phyloP scores from a whole-genome alignment of 53 echinoderm and acorn worm genomes.

The Henricia sp. region DNA sequence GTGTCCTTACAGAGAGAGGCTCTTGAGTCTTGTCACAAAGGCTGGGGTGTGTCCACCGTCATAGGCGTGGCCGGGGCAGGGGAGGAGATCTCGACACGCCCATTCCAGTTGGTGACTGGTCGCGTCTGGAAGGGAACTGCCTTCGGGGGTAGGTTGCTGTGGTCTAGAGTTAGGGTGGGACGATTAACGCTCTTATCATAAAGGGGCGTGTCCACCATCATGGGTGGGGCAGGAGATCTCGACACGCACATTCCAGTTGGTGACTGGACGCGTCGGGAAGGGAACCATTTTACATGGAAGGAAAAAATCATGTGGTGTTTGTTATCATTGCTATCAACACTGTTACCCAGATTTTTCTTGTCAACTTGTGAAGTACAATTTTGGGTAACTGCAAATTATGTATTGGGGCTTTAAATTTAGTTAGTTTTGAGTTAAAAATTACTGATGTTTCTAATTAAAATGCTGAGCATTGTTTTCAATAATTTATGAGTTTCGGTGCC shows the following conservation, averaged over 20 bases:
- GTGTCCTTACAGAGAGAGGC: slow-evolving; percentile 88
- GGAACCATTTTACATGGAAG: slow-evolving; percentile 96
- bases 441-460: too few species aligned
- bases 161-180: too few species aligned
- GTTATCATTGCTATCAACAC: too few species aligned
- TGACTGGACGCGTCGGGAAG: slow-evolving; percentile 93
- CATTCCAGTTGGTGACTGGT: slow-evolving; percentile 98
- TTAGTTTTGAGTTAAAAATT: slow-evolving; percentile 65
- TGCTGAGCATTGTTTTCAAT: too few species aligned
- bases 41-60: slow-evolving; percentile 99
- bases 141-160: slow-evolving; percentile 90
- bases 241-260: slow-evolving; percentile 92
- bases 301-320: too few species aligned
- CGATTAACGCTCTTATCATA: too few species aligned
- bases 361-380: too few species aligned
- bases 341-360: too few species aligned
- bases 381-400: too few species aligned
- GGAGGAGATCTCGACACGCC: slow-evolving; percentile 92
- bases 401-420: too few species aligned
- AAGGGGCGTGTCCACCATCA: slow-evolving; percentile 98
- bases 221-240: slow-evolving; percentile 93
- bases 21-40: slow-evolving; percentile 93
- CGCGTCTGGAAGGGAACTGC: slow-evolving; percentile 99
- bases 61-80: slow-evolving; percentile 98
- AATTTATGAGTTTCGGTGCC: too few species aligned